A percentile compares a stretch with the other conserved stretches of the same genome.
These are phyloP conservation scores for Pristionchus arcanus DNA, from an alignment of 2,888 invertebrate genomes.

Conservation along the genomic window DNA sequence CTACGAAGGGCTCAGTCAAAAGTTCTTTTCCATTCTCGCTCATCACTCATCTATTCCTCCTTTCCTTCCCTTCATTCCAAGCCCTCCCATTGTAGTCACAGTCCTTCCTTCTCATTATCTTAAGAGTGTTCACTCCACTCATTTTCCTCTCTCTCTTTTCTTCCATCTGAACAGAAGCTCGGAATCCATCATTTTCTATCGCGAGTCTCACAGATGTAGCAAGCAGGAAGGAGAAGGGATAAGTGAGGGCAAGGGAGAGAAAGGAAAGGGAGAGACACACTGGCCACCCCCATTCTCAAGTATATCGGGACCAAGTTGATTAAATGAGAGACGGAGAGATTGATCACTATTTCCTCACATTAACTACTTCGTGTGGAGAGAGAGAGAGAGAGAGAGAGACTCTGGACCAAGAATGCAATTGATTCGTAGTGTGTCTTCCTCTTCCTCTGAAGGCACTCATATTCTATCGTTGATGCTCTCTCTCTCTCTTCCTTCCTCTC, in stretches of 20 bases:
- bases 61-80: neutral
- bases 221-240: neutral
- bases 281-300: conserved; percentile 9
- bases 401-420: conserved; percentile 38
- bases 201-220: neutral
- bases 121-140: conserved; percentile 19
- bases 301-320: conserved; percentile 7
- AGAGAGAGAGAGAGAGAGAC: neutral
- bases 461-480: conserved; percentile 2
- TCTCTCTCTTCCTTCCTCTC: neutral
- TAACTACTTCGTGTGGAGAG: neutral
- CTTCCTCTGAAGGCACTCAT: conserved; percentile 45
- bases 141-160: neutral
- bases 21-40: neutral
- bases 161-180: neutral
- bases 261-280: conserved; percentile 5
- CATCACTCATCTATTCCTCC: conserved; percentile 34
- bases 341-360: neutral
- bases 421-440: conserved; percentile 49
- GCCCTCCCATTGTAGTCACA: conserved; percentile 44
- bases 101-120: conserved; percentile 22
- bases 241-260: conserved; percentile 2
- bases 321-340: conserved; percentile 49
- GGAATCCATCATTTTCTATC: conserved; percentile 29
- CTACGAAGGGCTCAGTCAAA: conserved; percentile 1